Percentiles rank a stretch among this genome's conserved stretches.
Evolutionary conservation across 2,888 invertebrate genomes (phyloP).

Genomic region (Xanthorhoe designata): DNA sequence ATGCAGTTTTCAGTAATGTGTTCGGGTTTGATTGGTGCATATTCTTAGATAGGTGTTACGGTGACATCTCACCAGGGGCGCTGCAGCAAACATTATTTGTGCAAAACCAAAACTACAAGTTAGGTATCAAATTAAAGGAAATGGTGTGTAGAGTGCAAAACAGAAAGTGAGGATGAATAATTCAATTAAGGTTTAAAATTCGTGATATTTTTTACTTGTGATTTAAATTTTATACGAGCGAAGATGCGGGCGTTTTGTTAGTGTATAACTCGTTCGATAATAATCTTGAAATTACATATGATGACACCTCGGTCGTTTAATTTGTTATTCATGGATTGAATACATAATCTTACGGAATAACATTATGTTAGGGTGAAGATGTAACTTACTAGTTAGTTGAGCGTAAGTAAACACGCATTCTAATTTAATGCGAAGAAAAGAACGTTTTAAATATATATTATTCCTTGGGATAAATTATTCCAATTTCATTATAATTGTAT

Average conservation of each 20-base stretch:
- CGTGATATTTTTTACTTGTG: too few relatives aligned
- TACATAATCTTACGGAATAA: conserved; percentile 12
- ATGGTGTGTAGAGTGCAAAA: too few relatives aligned
- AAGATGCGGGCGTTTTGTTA: conserved; percentile 4
- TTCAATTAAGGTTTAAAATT: too few relatives aligned
- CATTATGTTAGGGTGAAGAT: background rate
- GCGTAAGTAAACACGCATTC: background rate
- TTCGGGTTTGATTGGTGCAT: too few relatives aligned
- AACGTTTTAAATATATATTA: too few relatives aligned
- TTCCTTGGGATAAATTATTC: background rate
- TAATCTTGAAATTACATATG: conserved; percentile 7
- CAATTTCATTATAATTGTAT: background rate
- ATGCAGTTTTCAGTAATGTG: too few relatives aligned
- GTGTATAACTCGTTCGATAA: conserved; percentile 1
- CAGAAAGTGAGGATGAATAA: too few relatives aligned
- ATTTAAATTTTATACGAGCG: background rate
- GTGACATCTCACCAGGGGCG: too few relatives aligned
- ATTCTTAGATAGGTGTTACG: too few relatives aligned
- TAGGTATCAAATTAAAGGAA: too few relatives aligned
- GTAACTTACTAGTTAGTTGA: background rate
- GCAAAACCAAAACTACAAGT: too few relatives aligned
- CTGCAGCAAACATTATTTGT: too few relatives aligned
- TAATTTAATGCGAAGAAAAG: background rate
- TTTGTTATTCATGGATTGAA: conserved; percentile 14
- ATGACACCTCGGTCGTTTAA: background rate